Percentiles rank a stretch among this genome's conserved stretches.
Evolutionary conservation across 2,888 invertebrate genomes (phyloP).

Genomic region (Drosophila barbarae): DNA sequence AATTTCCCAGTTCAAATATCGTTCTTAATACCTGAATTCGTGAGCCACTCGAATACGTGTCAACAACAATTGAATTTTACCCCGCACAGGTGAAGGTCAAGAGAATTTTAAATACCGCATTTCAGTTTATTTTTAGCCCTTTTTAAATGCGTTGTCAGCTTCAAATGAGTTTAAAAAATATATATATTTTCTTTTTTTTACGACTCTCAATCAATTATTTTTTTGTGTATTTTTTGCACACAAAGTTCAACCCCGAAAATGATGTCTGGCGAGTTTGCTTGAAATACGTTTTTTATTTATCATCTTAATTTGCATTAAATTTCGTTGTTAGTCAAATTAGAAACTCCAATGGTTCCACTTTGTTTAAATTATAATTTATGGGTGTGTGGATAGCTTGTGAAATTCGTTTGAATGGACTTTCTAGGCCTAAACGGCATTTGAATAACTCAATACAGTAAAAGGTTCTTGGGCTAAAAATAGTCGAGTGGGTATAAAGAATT

Average conservation of each 20-base stretch:
- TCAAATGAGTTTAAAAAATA: conserved; percentile 19
- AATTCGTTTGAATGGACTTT: conserved; percentile 1
- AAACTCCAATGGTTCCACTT: conserved; percentile 14
- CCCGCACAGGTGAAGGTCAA: conserved; percentile 57
- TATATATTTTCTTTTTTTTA: conserved; percentile 14
- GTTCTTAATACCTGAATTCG: conserved; percentile 7
- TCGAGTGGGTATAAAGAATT: background rate
- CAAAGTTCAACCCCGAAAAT: conserved; percentile 30
- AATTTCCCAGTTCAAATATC: conserved; percentile 6
- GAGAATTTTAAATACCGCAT: conserved; percentile 48
- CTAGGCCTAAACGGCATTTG: conserved; percentile 7
- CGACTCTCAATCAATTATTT: conserved; percentile 38
- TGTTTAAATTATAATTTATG: conserved; percentile 13
- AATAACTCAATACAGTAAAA: conserved; percentile 1
- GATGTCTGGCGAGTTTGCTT: conserved; percentile 15
- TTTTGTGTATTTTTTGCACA: conserved; percentile 10
- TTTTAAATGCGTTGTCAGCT: conserved; percentile 28
- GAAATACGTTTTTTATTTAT: background rate
- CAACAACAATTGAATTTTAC: conserved; percentile 24
- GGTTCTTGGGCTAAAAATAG: conserved; percentile 22
- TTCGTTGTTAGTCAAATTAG: conserved; percentile 14
- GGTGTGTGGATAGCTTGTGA: background rate
- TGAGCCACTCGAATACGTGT: conserved; percentile 39
- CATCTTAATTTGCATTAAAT: conserved; percentile 6
- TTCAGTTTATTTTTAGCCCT: conserved; percentile 56